Percentiles rank a stretch among this genome's conserved stretches.
Conservation (phyloP, 2,797 vertebrate genomes). For the Pyrocephalus nanus region DNA sequence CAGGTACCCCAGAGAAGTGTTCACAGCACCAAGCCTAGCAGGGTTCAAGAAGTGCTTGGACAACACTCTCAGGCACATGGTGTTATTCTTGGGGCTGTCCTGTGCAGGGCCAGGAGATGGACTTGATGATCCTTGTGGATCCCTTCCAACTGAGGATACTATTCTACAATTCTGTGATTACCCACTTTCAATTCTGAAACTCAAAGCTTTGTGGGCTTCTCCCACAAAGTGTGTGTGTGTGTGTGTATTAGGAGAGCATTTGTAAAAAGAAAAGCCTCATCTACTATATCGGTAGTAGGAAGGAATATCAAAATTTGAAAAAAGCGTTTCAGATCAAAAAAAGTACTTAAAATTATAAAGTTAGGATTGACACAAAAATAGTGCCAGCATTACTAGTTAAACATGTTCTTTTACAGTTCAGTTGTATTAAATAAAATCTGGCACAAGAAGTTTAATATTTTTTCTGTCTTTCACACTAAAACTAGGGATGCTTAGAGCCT, state of each 20-base stretch:
- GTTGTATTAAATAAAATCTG: neutral
- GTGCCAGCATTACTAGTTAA: neutral
- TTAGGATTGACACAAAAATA: neutral
- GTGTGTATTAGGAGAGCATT: neutral
- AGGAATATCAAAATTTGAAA: neutral
- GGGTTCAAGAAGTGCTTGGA: neutral
- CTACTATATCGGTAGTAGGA: neutral
- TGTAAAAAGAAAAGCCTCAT: neutral
- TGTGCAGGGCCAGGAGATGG: neutral
- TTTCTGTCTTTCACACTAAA: neutral
- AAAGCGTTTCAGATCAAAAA: neutral
- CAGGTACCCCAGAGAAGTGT: neutral
- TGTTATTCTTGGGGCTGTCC: neutral
- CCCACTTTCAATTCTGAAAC: neutral
- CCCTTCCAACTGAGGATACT: neutral
- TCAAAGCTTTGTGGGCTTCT: neutral
- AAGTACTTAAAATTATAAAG: neutral
- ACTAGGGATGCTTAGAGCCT: neutral
- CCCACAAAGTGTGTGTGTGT: rapidly evolving
- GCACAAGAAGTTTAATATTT: neutral
- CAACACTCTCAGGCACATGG: rapidly evolving
- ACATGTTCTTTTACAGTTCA: neutral
- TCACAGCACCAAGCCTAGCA: neutral
- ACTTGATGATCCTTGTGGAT: neutral
- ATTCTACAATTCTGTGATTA: neutral